Base-by-base conservation (phyloP, 1,140 invertebrate genomes). In the Macrobrachium nipponense region DNA sequence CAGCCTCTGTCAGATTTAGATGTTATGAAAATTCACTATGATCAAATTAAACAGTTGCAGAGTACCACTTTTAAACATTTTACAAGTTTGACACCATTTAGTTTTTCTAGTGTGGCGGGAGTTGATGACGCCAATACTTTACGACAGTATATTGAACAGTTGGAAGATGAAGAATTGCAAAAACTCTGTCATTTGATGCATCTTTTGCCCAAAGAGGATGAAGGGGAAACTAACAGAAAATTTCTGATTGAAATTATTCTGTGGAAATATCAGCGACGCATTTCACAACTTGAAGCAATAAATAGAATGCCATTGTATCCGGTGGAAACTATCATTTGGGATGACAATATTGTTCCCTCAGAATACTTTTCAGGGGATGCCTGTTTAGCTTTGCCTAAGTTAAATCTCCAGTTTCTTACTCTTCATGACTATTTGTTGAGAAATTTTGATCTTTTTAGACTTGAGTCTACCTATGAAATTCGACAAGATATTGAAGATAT, bases 381-480 rank as follows among this genome's bases (percentile, higher is more conserved):
- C 51, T 98, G 96, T 90, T 92, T 99, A 12, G 98, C 99, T 0
- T 92, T 99, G 85, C 98, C 99, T 0, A 99, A 99, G 91, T 92
- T 99, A 0, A 99, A 99, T 92, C 92, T 99, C 10, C 98, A 99
- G 92, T 99, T 99, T 92, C 92, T 99, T 6, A 99, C 99, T 0
- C 91, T 99, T 8, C 98, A 99, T 92, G 99, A 99, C 92, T 99
- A 99, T 92, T 92, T 99, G 36, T 91, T 99, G 79, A 93, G 98
- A 82, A 99, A 99, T 91, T 99, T 99, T 90, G 97, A 99, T 92
- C 92, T 99, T 0, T 99, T 99, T 91, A 94, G 98, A 59, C 92
- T 99, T 76, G 99, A 99, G 91, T 99, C 98, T 23, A 99, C 98
- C 82, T 99, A 99, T 94, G 98, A 99, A 93, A 99, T 99, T 87